Conservation (phyloP, 2,797 vertebrate species). For the Sebastes vulpes region DNA sequence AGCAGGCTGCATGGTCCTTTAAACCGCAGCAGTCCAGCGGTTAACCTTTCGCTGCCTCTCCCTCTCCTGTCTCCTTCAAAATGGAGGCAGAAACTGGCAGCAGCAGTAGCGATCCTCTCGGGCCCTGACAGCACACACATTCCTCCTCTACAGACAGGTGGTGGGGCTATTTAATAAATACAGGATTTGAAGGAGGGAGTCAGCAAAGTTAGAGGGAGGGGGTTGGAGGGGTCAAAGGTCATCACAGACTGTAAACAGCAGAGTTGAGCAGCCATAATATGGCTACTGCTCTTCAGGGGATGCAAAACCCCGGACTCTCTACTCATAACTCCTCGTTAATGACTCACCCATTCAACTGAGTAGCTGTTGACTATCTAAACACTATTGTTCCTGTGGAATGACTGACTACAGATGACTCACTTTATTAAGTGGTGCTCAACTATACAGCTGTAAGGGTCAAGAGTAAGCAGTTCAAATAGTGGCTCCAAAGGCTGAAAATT, state of each 20-base stretch:
- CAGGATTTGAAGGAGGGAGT: conserved; percentile 67
- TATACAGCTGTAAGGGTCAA: background rate
- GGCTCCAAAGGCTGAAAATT: background rate
- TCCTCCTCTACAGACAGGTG: conserved; percentile 78
- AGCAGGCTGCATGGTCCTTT: conserved; percentile 63
- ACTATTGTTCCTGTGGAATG: conserved; percentile 16
- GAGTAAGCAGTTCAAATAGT: background rate
- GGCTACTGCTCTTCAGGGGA: conserved; percentile 63
- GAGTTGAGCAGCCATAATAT: conserved; percentile 64
- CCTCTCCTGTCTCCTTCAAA: conserved; percentile 57
- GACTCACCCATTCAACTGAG: conserved; percentile 47
- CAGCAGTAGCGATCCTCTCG: conserved; percentile 6
- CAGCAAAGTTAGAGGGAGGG: conserved; percentile 17
- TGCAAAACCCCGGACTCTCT: conserved; percentile 13
- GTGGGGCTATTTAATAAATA: conserved; percentile 82
- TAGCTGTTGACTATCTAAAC: conserved; percentile 10
- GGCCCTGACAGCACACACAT: conserved; percentile 54
- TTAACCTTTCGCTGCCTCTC: conserved; percentile 74
- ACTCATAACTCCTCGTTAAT: conserved; percentile 60
- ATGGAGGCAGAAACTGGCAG: conserved; percentile 54
- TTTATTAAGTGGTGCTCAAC: conserved; percentile 19
- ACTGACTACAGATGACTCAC: conserved; percentile 20
- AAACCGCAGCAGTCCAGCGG: conserved; percentile 76
- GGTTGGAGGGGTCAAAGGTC: conserved; percentile 59
- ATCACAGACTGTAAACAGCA: conserved; percentile 70